Conservation (phyloP, 1,140 invertebrate genomes). For the Armadillidium nasatum region DNA sequence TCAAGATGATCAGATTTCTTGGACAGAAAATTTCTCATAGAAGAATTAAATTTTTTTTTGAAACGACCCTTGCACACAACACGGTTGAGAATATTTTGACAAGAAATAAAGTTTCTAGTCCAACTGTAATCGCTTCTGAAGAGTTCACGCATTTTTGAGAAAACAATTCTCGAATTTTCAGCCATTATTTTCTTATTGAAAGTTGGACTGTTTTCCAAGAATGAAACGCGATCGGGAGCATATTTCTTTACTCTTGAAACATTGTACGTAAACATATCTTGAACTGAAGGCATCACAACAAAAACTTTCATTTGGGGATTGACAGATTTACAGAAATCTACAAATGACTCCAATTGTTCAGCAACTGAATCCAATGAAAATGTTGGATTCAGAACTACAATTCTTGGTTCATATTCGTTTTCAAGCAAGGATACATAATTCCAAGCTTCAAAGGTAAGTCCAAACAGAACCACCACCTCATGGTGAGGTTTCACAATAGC, state of each 20-base stretch:
- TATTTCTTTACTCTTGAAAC: neutral
- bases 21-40: neutral
- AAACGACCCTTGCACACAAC: neutral
- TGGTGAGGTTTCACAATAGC: neutral
- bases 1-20: conserved; percentile 2
- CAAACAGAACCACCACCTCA: neutral
- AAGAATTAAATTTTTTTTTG: conserved; percentile 9
- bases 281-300: neutral
- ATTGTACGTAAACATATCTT: neutral
- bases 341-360: neutral
- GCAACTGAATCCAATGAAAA: conserved; percentile 2
- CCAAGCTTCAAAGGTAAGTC: neutral
- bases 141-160: neutral
- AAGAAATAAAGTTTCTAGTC: neutral
- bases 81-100: neutral
- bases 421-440: neutral
- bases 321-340: neutral
- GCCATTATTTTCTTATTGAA: neutral
- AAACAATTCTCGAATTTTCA: neutral
- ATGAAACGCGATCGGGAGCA: neutral
- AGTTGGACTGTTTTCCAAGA: neutral
- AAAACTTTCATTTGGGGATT: neutral
- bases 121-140: neutral
- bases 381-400: neutral
- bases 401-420: neutral